These are phyloP conservation scores for Sturnira hondurensis DNA, from an alignment of 2,113 vertebrate species.

Conservation along the genomic window DNA sequence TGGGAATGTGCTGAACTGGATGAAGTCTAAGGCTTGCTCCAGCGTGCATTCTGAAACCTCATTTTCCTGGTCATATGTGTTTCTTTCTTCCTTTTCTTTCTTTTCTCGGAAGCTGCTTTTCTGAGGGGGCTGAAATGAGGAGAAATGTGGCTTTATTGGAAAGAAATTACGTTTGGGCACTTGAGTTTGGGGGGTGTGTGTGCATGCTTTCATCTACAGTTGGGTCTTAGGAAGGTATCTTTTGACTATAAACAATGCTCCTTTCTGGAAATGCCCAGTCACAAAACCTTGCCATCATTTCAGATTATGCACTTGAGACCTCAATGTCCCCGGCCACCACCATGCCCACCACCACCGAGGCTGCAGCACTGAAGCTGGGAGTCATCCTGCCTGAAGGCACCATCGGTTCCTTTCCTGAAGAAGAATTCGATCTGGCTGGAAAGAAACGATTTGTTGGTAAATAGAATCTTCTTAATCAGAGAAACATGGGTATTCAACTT, in stretches of 20 bases:
- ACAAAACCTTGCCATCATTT: slow-evolving; percentile 31
- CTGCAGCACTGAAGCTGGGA: not conserved
- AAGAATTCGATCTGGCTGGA: slow-evolving; percentile 90
- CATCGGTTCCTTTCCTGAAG: slow-evolving; percentile 82
- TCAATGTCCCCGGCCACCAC: slow-evolving; percentile 52
- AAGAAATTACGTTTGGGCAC: not conserved
- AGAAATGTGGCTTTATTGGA: not conserved
- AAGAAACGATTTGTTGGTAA: slow-evolving; percentile 95
- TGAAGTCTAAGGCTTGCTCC: not conserved
- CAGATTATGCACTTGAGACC: slow-evolving; percentile 80
- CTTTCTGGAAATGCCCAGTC: not conserved
- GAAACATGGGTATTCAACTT: not conserved
- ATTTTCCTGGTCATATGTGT: not conserved
- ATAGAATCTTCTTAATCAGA: slow-evolving; percentile 6
- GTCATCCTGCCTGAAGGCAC: slow-evolving; percentile 70
- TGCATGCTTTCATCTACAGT: too few species aligned
- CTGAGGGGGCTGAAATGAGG: not conserved
- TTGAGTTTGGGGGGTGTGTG: not conserved
- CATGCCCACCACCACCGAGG: not conserved
- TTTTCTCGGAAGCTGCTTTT: not conserved
- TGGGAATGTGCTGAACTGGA: rapidly evolving
- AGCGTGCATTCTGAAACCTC: not conserved
- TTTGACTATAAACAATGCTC: not conserved
- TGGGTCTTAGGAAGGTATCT: not conserved
- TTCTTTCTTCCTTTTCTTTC: not conserved